Base-by-base conservation (phyloP, 1,140 invertebrate species). In the Aphelinus atriplicis region DNA sequence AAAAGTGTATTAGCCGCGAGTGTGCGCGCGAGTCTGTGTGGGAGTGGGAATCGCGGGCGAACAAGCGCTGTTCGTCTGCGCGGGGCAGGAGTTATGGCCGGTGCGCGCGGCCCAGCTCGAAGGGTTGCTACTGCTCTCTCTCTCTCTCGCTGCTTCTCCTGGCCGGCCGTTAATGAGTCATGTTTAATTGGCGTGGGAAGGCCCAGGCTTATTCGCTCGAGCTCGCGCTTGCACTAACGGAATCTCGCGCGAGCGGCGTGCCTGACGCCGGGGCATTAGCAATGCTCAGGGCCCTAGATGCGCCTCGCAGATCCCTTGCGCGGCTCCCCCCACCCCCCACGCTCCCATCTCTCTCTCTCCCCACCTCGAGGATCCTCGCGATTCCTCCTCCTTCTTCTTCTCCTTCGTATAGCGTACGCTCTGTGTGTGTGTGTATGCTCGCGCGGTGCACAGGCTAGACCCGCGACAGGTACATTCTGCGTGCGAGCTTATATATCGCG, bases 121-220 rank as follows among this genome's bases (percentile, higher is more conserved):
- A 26, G 26, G 26, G 26, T 26, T 26, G 26, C 65, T 56, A 67
- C 51, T 51, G 65, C 46, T 56, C 9, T 53, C 51, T 9, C 51
- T 53, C 51, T 53, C 51, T 53, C 51, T 53, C 77, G 72, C 81
- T 83, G 80, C 82, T 79, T 81, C 82, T 82, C 81, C 81, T 81
- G 83, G 81, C 81, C 79, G 83, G 81, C 86, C 84, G 86, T 87
- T 88, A 88, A 88, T 88, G 87, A 87, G 86, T 87, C 86, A 87
- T 87, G 87, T 88, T 87, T 88, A 88, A 88, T 88, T 88, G 87
- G 87, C 87, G 87, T 87, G 87, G 86, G 86, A 88, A 88, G 86
- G 81, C 7, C 58, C 60, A 51, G 61, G 72, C 53, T 65, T 74
- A 73, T 68, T 67, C 72, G 72, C 53, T 26, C 73, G 72, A 63